These are phyloP conservation scores for Doris montereyensis DNA, from an alignment of 2,888 invertebrate species.

Conservation along the genomic window DNA sequence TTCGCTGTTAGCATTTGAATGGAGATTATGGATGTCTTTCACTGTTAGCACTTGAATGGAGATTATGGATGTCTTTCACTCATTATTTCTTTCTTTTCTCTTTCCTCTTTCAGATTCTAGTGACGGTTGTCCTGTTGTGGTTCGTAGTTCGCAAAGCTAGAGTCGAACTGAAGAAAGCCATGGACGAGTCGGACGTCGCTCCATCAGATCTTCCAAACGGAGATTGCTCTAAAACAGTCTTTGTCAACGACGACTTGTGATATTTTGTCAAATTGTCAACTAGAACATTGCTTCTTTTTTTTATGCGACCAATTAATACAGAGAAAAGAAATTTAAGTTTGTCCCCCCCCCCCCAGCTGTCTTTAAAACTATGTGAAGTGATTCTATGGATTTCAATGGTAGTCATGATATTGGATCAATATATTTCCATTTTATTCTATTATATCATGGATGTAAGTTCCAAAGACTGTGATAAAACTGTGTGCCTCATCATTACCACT, in stretches of 20 bases:
- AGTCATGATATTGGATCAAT: too few species aligned
- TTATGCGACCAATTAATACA: neutral
- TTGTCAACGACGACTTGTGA: constrained; percentile 15
- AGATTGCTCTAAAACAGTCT: constrained; percentile 18
- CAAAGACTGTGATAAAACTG: too few species aligned
- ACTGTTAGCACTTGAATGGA: too few species aligned
- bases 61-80: too few species aligned
- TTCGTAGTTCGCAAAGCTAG: constrained; percentile 63
- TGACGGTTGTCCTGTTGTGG: constrained; percentile 55
- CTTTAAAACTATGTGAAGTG: too few species aligned
- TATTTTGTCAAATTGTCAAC: neutral
- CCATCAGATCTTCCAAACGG: neutral
- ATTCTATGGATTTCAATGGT: too few species aligned
- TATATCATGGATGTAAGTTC: too few species aligned
- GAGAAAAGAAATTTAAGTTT: neutral
- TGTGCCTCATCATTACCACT: too few species aligned
- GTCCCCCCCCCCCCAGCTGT: too few species aligned
- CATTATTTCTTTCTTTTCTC: neutral
- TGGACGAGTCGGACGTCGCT: constrained; percentile 48
- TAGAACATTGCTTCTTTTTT: neutral
- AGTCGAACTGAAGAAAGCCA: constrained; percentile 61
- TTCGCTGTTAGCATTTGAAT: too few species aligned
- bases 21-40: too few species aligned
- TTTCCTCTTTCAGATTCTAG: constrained; percentile 55
- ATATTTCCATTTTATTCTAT: too few species aligned